Evolutionary conservation across 2,888 invertebrate genomes (phyloP).

Genomic region (Seira ritae): DNA sequence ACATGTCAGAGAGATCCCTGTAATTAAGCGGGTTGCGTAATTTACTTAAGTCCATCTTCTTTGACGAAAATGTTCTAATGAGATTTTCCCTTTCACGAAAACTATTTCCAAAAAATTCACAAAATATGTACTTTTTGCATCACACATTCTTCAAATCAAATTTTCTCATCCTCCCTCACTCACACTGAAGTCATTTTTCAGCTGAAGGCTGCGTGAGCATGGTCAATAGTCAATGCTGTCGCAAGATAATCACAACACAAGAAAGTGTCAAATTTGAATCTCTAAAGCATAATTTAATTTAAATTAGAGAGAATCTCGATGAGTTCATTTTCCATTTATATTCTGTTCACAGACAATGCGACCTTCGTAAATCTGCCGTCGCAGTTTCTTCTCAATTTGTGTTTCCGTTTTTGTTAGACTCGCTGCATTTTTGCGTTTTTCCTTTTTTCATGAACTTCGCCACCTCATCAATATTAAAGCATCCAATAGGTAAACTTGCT

Average conservation of each 20-base stretch:
- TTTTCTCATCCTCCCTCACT: neutral
- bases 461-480: no score
- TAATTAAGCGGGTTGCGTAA: slow-evolving; percentile 4
- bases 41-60: neutral
- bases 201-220: neutral
- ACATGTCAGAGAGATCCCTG: neutral
- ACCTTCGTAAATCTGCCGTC: neutral
- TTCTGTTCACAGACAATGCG: neutral
- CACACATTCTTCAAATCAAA: neutral
- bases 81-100: neutral
- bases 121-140: no score
- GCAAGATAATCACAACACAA: neutral
- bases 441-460: no score
- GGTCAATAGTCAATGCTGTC: neutral
- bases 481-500: no score
- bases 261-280: slow-evolving; percentile 13
- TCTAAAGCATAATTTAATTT: neutral
- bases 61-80: neutral
- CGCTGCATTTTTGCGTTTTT: neutral
- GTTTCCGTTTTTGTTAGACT: neutral
- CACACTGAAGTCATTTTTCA: neutral
- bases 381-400: neutral
- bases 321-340: neutral
- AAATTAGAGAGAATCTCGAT: neutral
- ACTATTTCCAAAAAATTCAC: no score